Conservation (phyloP, 1,140 invertebrate genomes). For the Amyelois transitella region DNA sequence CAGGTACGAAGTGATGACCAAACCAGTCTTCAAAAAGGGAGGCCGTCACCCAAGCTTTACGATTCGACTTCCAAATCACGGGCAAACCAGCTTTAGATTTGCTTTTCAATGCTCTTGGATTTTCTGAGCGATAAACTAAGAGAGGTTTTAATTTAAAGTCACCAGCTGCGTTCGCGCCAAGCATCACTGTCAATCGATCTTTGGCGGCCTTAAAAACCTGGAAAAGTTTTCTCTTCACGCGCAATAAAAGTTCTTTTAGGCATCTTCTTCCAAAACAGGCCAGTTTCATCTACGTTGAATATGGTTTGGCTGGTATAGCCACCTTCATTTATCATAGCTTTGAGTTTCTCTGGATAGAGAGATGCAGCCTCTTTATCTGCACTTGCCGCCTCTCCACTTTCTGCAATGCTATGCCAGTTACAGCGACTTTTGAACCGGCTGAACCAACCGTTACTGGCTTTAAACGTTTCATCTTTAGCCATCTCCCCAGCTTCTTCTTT, state of each 20-base stretch:
- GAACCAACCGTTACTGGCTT: constrained; percentile 45
- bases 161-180: constrained; percentile 51
- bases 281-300: constrained; percentile 26
- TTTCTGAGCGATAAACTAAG: constrained; percentile 56
- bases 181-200: constrained; percentile 64
- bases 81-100: constrained; percentile 36
- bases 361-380: constrained; percentile 38
- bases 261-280: constrained; percentile 69
- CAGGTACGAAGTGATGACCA: constrained; percentile 33
- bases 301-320: constrained; percentile 46
- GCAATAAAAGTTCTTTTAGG: constrained; percentile 55
- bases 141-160: constrained; percentile 14
- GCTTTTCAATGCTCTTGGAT: constrained; percentile 57
- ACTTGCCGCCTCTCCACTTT: constrained; percentile 33
- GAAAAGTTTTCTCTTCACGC: constrained; percentile 40
- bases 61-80: constrained; percentile 51
- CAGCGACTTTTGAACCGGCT: no score
- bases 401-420: constrained; percentile 31
- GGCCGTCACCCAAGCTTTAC: constrained; percentile 45
- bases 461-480: constrained; percentile 24
- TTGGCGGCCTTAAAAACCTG: constrained; percentile 63
- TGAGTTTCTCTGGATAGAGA: constrained; percentile 27
- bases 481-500: constrained; percentile 15
- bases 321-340: constrained; percentile 29
- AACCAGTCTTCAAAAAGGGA: constrained; percentile 51